Base-by-base conservation (phyloP, 2,113 vertebrate genomes). In the Polypterus senegalus region DNA sequence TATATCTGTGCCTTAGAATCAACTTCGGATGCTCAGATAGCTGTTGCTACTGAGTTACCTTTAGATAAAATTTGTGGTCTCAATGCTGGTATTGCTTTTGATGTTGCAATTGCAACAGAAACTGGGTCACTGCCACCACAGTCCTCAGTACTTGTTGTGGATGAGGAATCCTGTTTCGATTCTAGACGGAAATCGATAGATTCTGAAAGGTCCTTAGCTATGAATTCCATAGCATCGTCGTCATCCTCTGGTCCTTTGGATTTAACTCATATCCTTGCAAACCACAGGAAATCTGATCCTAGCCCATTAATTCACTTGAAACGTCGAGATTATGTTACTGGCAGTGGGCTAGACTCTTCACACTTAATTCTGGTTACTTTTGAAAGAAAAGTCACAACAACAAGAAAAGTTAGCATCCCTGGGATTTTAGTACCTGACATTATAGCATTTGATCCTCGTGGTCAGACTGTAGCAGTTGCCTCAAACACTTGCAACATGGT, bases 361-460 rank as follows among this genome's bases (percentile, higher is more conserved):
- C 89, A 97, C 71, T 82, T 99, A 66, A 84, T 92, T 70, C 71
- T 99, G 67, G 89, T 98, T 63, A 91, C 83, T 2, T 97, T 93
- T 4, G 91, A 93, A 63, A 85, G 79, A n/a, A 91, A 86, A 61
- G 86, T 87, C 54, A 91, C 89, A 0, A 84, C 83, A 59, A 92
- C 87, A 27, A 85, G 87, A 67, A 97, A 89, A 74, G 91, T 93
- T 27, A 87, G 84, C 64, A 85, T 99, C 54, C 92, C 95, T 0
- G 94, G 95, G n/a, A 86, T 99, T 71, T 73, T 97, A 72, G 92
- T 92, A 48, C 96, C 95, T 2, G 96, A 99, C 69, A 86, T 98
- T 10, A 79, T 98, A 58, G 88, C 92, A 7, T 93, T 94, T 70
- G 87, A 92, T 67, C 73, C 74, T 0, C 79, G 75, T 55, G 85